Percentiles rank a stretch among this genome's conserved stretches.
Conservation (phyloP, 23 tunicate species). For the Phallusia fumigata region DNA sequence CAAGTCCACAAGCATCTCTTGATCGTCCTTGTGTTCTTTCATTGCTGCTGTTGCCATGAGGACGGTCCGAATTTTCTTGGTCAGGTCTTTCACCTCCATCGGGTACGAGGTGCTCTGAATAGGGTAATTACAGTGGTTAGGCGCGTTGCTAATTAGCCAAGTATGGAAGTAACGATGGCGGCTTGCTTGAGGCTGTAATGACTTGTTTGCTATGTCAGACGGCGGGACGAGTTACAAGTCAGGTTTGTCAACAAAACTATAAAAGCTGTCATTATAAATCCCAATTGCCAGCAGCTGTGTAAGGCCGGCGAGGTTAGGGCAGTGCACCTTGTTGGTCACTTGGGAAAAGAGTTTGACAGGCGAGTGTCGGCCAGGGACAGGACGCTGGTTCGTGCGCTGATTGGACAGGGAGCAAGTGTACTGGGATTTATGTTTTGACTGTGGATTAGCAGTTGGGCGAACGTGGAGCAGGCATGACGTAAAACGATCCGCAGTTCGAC, state of each 20-base stretch:
- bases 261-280: too few relatives aligned
- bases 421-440: not conserved
- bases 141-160: not conserved
- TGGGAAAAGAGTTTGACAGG: not conserved
- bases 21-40: constrained; percentile 98
- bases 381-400: constrained; percentile 49
- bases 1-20: constrained; percentile 89
- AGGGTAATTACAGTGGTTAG: not conserved
- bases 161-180: not conserved
- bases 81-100: constrained; percentile 84
- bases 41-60: constrained; percentile 94
- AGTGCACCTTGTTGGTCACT: not conserved
- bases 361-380: constrained; percentile 8
- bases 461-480: not conserved
- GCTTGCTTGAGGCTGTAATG: too few relatives aligned
- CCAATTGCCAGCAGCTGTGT: too few relatives aligned
- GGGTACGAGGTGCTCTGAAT: constrained; percentile 78
- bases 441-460: not conserved
- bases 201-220: too few relatives aligned
- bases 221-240: not conserved
- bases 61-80: constrained; percentile 94
- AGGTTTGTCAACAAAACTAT: not conserved
- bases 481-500: not conserved
- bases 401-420: constrained; percentile 16
- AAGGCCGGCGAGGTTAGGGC: not conserved